Evolutionary conservation across 1,140 invertebrate genomes (phyloP).

Genomic region (Campoletis sonorensis): DNA sequence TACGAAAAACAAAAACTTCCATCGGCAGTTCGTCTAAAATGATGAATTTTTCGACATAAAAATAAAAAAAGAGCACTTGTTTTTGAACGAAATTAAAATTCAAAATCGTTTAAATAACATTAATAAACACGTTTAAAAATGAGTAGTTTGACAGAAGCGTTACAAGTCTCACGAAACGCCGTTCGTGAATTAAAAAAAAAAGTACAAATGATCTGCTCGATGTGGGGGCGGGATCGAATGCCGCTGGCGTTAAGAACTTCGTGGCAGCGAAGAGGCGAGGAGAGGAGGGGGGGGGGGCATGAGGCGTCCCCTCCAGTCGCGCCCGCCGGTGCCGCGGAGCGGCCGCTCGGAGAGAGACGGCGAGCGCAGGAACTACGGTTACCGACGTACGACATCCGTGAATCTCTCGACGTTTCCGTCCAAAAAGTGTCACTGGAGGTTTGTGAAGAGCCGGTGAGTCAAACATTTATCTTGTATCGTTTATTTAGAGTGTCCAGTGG

Average conservation of each 20-base stretch:
- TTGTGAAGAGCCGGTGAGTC: conserved; percentile 41
- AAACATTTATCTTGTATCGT: conserved; percentile 7
- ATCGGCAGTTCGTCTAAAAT: no score
- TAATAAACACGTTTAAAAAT: not conserved
- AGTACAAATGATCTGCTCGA: not conserved
- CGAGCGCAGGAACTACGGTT: conserved; percentile 66
- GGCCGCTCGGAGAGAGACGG: conserved; percentile 50
- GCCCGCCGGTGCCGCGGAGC: conserved; percentile 10
- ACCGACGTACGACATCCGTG: conserved; percentile 61
- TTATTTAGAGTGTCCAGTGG: not conserved
- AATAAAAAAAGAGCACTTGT: no score
- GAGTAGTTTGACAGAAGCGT: not conserved
- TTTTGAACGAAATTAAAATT: no score
- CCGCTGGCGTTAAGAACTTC: conserved; percentile 33
- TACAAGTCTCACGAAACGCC: not conserved
- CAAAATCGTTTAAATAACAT: not conserved
- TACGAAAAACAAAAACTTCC: no score
- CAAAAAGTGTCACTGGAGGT: conserved; percentile 42
- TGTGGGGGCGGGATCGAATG: conserved; percentile 24
- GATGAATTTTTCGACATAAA: no score
- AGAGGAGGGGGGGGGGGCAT: conserved; percentile 44
- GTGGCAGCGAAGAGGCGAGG: not conserved
- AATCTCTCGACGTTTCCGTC: conserved; percentile 65
- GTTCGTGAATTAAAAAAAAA: not conserved
- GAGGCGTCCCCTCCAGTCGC: conserved; percentile 38